Conservation (phyloP, 2,888 invertebrate species). For the Polymixis flavicincta region DNA sequence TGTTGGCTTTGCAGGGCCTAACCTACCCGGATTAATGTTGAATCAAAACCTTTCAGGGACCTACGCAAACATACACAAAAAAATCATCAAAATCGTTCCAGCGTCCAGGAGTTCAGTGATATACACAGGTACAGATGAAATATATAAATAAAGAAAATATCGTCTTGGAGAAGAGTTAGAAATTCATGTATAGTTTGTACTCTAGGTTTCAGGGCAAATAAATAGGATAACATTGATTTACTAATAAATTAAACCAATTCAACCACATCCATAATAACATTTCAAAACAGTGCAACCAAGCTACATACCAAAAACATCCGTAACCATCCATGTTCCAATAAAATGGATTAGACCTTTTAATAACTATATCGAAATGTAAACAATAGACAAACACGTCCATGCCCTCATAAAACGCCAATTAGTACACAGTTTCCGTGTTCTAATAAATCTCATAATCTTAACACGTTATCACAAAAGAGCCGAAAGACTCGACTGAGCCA, state of each 20-base stretch:
- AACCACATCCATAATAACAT: neutral
- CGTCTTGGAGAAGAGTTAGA: neutral
- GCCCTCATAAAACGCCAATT: conserved; percentile 83
- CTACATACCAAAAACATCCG: neutral
- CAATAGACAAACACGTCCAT: conserved; percentile 72
- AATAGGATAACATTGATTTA: neutral
- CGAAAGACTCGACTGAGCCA: conserved; percentile 76
- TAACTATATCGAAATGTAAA: conserved; percentile 75
- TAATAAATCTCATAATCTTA: conserved; percentile 84
- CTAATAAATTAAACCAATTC: neutral
- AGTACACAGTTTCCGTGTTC: conserved; percentile 78
- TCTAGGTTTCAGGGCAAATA: no score
- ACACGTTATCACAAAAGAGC: conserved; percentile 82
- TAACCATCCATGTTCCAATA: conserved; percentile 26
- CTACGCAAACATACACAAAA: no score
- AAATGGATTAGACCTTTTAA: conserved; percentile 63
- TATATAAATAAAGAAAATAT: no score
- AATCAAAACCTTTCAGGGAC: no score
- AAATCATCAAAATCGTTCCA: no score
- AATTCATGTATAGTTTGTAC: no score
- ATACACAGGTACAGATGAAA: no score
- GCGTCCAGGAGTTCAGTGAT: no score
- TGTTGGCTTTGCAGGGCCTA: no score
- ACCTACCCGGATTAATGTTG: no score
- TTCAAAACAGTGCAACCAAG: conserved; percentile 3